A percentile compares a stretch with the other conserved stretches of the same genome.
phyloP scores from a whole-genome alignment of 2,113 vertebrate species.

The Panthera tigris region DNA sequence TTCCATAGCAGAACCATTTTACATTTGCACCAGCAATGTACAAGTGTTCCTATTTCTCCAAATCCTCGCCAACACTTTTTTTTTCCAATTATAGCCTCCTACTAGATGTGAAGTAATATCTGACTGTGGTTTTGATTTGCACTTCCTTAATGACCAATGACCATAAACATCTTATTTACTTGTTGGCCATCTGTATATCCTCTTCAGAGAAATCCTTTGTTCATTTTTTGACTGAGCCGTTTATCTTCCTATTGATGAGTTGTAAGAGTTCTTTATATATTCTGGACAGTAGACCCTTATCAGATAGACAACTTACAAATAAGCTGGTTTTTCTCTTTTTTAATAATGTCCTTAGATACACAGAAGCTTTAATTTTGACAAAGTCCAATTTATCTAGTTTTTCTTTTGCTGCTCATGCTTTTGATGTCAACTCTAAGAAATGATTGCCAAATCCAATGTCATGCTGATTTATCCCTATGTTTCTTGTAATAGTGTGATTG shows the following conservation, averaged over 20 bases:
- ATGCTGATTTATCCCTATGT: not conserved
- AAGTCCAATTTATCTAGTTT: not conserved
- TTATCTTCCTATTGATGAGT: not conserved
- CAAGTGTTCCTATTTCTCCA: not conserved
- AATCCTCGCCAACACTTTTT: not conserved
- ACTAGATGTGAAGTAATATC: not conserved
- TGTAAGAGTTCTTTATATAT: not conserved
- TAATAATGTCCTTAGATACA: not conserved
- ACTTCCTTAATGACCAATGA: not conserved
- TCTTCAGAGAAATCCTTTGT: not conserved
- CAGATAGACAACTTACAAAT: not conserved
- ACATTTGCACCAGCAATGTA: not conserved
- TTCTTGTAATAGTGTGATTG: not conserved
- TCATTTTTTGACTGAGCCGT: not conserved
- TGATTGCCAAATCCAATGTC: not conserved
- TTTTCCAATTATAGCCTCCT: not conserved
- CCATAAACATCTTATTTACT: not conserved
- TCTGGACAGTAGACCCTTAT: not conserved
- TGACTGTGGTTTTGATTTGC: not conserved
- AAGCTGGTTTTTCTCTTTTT: not conserved
- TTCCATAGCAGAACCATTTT: not conserved
- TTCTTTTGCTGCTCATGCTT: not conserved
- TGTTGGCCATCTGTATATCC: not conserved
- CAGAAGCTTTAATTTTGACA: not conserved
- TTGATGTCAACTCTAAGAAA: not conserved